A percentile compares a stretch with the other conserved stretches of the same genome.
These are phyloP conservation scores for Crypturellus tataupa DNA, from an alignment of 2,797 vertebrate species.

Conservation along the genomic window DNA sequence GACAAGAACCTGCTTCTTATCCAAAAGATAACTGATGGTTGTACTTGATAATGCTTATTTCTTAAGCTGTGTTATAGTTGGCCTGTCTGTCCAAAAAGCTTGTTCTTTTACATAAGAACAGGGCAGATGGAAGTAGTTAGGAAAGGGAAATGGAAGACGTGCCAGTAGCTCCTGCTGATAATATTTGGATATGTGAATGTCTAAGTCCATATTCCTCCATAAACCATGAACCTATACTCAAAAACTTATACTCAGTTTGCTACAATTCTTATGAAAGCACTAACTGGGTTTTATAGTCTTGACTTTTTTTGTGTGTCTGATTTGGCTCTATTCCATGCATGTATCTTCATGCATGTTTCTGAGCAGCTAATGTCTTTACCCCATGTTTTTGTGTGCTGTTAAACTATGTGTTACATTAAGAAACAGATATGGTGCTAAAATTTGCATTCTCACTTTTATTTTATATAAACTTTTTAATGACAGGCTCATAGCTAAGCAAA, in stretches of 20 bases:
- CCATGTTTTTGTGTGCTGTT: not conserved
- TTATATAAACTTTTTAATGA: not conserved
- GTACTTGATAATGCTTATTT: not conserved
- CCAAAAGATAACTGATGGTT: not conserved
- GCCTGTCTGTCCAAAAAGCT: not conserved
- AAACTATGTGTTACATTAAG: not conserved
- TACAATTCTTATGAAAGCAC: not conserved
- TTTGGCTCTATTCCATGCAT: not conserved
- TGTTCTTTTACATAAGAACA: not conserved
- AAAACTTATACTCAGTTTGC: not conserved
- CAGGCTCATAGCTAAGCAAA: not conserved
- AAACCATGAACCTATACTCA: not conserved
- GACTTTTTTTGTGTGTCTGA: not conserved
- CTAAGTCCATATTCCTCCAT: not conserved
- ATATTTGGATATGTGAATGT: not conserved
- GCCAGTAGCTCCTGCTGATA: not conserved
- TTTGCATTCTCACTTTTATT: not conserved
- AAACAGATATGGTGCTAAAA: not conserved
- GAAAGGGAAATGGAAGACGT: not conserved
- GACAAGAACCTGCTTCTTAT: not conserved
- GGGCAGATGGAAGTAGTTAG: not conserved
- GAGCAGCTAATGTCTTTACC: not conserved
- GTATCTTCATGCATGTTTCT: not conserved
- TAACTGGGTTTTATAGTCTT: not conserved
- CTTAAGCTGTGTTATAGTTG: not conserved